phyloP scores from a whole-genome alignment of 1,140 invertebrate genomes.

The Ostrea denselamellosa region DNA sequence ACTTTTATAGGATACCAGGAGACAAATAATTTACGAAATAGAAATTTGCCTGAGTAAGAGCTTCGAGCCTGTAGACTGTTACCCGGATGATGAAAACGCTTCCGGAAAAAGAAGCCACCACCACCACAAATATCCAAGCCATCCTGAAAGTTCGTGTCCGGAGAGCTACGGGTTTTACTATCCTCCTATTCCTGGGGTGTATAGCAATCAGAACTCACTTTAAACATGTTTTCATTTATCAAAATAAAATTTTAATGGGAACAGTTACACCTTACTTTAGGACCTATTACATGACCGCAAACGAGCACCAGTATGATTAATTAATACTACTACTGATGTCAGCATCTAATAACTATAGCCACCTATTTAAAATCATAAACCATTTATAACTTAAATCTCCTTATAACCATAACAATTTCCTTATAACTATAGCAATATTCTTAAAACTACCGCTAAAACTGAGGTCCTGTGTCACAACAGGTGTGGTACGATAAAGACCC shows the following conservation, averaged over 20 bases:
- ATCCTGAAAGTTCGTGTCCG: constrained; percentile 34
- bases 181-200: background rate
- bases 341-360: too few species aligned
- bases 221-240: background rate
- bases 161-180: constrained; percentile 24
- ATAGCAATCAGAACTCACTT: background rate
- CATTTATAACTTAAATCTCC: too few species aligned
- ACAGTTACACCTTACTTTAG: too few species aligned
- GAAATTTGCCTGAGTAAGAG: constrained; percentile 45
- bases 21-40: constrained; percentile 47
- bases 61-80: constrained; percentile 49
- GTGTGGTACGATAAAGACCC: too few species aligned
- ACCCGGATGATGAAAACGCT: constrained; percentile 16
- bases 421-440: too few species aligned
- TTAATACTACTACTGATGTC: too few species aligned
- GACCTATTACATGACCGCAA: too few species aligned
- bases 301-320: too few species aligned
- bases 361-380: too few species aligned
- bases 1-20: background rate
- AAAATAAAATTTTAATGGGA: background rate
- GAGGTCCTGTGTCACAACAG: too few species aligned
- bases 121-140: constrained; percentile 28
- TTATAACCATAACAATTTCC: too few species aligned
- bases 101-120: constrained; percentile 33
- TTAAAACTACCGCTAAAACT: too few species aligned